Base-by-base conservation (phyloP, 2,888 invertebrate genomes). In the Eledone cirrhosa region DNA sequence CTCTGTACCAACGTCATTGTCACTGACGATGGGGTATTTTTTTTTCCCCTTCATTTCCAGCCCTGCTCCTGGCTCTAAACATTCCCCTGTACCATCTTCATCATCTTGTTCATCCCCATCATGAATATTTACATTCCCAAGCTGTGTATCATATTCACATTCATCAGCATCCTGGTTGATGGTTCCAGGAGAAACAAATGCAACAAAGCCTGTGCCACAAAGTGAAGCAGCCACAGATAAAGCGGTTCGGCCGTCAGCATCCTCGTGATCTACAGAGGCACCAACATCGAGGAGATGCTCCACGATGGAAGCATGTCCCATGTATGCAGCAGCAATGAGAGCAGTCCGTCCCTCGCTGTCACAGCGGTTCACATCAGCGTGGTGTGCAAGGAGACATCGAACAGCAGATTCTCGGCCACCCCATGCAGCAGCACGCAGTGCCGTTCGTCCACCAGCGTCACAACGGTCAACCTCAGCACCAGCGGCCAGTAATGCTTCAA, bases 211-310 rank as follows among this genome's bases (percentile, higher is more conserved):
- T 0, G 90, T 89, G 53, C 90, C 87, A 83, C 90, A 90, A 67
- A 90, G 83, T 7, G 90, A 89, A 1, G 90, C 90, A 1, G 90
- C 90, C 0, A 90, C 90, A 29, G 97, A 96, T 69, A 98, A 92
- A 0, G 97, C 96, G 0, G 97, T 98, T 82, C 97, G 93, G 14
- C 96, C 97, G 90, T 97, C 97, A 59, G 95, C 94, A 91, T 98
- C 98, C 4, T 96, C 95, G 31, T 94, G 93, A 81, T 90, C 88
- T 77, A 90, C 87, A 78, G 87, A 83, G 0, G 90, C 90, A 7
- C 86, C 83, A 76, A 95, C 94, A 80, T 94, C 94, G 77, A 90
- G 79, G 29, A 90, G 83, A 79, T 89, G 87, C 77, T 88, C 87
- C 27, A 90, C 90, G 69, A 90, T 90, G 81, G 88, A 88, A 8